Evolutionary conservation across 2,113 vertebrate genomes (phyloP).

Genomic region (Saimiri boliviensis): DNA sequence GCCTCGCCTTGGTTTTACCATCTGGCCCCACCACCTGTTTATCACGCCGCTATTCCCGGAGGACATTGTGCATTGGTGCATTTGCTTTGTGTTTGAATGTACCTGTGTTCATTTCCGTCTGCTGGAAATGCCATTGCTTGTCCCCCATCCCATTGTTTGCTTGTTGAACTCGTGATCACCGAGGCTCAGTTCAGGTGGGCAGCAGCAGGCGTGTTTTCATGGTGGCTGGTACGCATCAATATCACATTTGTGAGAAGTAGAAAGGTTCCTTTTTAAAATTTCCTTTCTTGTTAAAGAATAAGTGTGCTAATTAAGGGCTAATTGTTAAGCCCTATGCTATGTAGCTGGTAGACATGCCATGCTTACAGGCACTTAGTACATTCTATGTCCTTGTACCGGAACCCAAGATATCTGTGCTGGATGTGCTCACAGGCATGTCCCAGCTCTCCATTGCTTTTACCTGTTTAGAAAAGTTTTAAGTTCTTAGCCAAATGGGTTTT

Average conservation of each 20-base stretch:
- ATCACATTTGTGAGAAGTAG: background rate
- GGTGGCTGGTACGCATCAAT: fast-evolving
- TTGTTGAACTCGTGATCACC: background rate
- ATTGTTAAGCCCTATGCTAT: no score
- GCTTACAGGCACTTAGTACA: no score
- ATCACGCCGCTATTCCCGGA: background rate
- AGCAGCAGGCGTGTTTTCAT: background rate
- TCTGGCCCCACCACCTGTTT: background rate
- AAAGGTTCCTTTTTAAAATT: no score
- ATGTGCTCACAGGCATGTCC: no score
- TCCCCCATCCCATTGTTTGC: fast-evolving
- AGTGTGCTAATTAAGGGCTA: no score
- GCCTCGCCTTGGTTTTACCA: background rate
- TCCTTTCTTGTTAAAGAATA: no score
- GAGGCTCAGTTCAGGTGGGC: background rate
- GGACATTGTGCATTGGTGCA: background rate
- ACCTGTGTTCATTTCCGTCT: background rate
- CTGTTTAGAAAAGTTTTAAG: no score
- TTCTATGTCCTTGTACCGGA: no score
- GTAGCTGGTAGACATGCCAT: no score
- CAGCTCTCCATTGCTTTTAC: no score
- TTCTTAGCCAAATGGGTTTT: no score
- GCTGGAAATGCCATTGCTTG: fast-evolving
- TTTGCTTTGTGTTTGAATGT: background rate
- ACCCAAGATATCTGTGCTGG: no score